phyloP scores from a whole-genome alignment of 2,113 vertebrate species.

The Notothenia coriiceps region DNA sequence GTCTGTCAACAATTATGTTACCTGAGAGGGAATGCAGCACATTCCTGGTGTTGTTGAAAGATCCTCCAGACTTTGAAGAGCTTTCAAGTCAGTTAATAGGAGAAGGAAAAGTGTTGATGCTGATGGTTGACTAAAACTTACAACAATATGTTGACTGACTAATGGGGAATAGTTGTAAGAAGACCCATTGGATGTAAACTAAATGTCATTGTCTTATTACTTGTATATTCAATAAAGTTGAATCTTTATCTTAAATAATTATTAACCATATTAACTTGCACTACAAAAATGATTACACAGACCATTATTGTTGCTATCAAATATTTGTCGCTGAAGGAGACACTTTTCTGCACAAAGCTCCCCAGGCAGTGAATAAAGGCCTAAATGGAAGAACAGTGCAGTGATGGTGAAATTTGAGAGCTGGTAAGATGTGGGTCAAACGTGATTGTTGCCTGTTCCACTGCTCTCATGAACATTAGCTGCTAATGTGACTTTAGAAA shows the following conservation, averaged over 20 bases:
- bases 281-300: not conserved
- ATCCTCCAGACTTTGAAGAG: not conserved
- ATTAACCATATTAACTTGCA: not conserved
- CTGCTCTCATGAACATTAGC: constrained; percentile 66
- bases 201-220: too few species aligned
- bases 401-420: constrained; percentile 71
- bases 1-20: constrained; percentile 53
- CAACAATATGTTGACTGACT: not conserved
- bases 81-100: not conserved
- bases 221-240: too few species aligned
- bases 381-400: constrained; percentile 27
- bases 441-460: constrained; percentile 68
- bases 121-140: not conserved
- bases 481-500: constrained; percentile 38
- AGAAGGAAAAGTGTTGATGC: not conserved
- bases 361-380: constrained; percentile 37
- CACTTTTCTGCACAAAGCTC: constrained; percentile 27
- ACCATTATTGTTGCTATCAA: not conserved
- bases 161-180: not conserved
- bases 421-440: constrained; percentile 81
- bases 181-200: not conserved
- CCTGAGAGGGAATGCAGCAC: constrained; percentile 16
- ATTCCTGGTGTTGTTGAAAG: not conserved
- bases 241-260: too few species aligned
- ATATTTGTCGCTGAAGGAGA: constrained; percentile 26